Evolutionary conservation across 2,888 invertebrate species (phyloP).

Genomic region (Morinoia aosen): DNA sequence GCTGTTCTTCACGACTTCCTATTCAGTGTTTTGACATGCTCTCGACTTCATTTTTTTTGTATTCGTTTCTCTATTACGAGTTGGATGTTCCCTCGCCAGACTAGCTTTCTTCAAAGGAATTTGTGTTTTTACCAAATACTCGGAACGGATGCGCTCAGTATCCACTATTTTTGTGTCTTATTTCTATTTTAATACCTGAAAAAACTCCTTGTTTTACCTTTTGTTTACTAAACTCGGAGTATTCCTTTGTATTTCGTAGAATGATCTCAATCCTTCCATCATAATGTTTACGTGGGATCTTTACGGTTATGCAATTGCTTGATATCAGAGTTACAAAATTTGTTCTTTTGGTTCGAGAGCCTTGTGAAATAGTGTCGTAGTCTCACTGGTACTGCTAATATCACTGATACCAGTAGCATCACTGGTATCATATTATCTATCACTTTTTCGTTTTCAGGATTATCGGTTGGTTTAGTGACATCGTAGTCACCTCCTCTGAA

Average conservation of each 20-base stretch:
- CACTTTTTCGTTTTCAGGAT: not conserved
- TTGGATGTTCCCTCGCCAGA: not conserved
- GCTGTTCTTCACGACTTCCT: not conserved
- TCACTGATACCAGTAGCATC: too few species aligned
- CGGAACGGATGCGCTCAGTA: not conserved
- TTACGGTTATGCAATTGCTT: too few species aligned
- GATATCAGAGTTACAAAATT: too few species aligned
- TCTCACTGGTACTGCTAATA: too few species aligned
- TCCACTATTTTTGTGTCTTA: not conserved
- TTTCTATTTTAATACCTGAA: not conserved
- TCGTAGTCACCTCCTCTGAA: not conserved
- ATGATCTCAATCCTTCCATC: not conserved
- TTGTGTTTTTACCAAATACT: not conserved
- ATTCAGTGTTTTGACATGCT: not conserved
- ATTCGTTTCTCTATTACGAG: not conserved
- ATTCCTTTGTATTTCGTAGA: too few species aligned
- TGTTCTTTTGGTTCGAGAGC: too few species aligned
- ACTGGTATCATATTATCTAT: too few species aligned
- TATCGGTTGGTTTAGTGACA: not conserved
- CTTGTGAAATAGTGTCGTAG: too few species aligned
- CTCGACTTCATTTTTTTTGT: not conserved
- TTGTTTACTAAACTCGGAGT: not conserved
- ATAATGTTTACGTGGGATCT: too few species aligned
- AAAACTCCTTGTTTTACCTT: not conserved
- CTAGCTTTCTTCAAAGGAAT: not conserved